Evolutionary conservation across 2,113 vertebrate species (phyloP), one percentile per base, ranked within the genome.

Genomic region (Mormyrus iriodes): DNA sequence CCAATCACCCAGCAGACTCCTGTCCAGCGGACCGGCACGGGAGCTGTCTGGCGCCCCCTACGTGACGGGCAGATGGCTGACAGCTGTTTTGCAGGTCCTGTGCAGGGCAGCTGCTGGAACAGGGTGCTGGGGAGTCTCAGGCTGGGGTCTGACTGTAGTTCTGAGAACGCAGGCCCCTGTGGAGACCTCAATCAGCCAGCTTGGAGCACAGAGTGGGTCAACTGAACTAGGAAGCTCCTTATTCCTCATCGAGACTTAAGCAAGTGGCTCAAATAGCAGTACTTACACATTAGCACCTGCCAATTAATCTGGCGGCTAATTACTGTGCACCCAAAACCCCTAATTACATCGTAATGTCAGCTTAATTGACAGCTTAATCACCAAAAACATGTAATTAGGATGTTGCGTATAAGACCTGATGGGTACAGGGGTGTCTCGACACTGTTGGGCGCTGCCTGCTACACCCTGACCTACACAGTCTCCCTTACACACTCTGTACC

Each of bases 281-380:
- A 84, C 19, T 84, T n/a, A 19, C 8, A 17, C 17, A 48, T 46
- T 10, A 48, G 17, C 82, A 84, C 21, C 82, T 84, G 44, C 24
- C 82, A 84, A 84, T 48, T 84, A 84, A 84, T 39, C 82, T 39
- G 19, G 21, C 24, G 17, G 44, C 44, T 84, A 48, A 84, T 84
- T 84, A 46, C 44, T 48, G 82, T 48, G 39, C 21, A 48, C 9
- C 44, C 82, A 48, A 84, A 84, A 46, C 44, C 82, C 82, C 82
- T 49, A 84, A 84, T 84, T 27, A 84, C 82, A 84, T 84, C 19
- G 19, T 84, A 49, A 84, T 84, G 24, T 84, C 82, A 84, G 15
- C 3, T 46, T 84, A 84, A 48, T 84, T 84, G 82, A 48, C 39
- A 84, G 19, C 8, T 84, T 48, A 48, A 49, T 84, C 44, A 48